Evolutionary conservation across 1,140 invertebrate genomes (phyloP).

Genomic region (Nixonia krombeini): DNA sequence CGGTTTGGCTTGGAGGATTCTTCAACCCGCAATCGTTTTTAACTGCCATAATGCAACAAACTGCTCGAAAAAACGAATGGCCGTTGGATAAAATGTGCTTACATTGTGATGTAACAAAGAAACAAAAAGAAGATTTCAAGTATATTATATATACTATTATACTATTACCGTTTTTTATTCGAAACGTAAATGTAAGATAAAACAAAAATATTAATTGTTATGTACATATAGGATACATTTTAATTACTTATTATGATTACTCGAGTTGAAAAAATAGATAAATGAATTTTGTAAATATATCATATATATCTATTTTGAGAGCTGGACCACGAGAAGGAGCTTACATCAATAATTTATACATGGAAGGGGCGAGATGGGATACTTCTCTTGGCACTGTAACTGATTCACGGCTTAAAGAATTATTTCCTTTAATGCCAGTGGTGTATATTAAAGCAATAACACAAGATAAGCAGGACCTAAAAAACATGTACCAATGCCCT

Average conservation of each 20-base stretch:
- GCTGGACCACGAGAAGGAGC: slow-evolving; percentile 90
- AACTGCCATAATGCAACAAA: slow-evolving; percentile 97
- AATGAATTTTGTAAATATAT: no score
- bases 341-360: slow-evolving; percentile 89
- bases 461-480: slow-evolving; percentile 89
- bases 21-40: slow-evolving; percentile 98
- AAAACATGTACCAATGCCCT: slow-evolving; percentile 93
- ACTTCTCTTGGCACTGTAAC: slow-evolving; percentile 80
- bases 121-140: slow-evolving; percentile 87
- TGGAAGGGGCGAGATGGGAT: slow-evolving; percentile 97
- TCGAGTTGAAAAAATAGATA: no score
- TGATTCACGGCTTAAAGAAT: slow-evolving; percentile 90
- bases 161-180: slow-evolving; percentile 11
- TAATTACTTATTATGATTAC: no score
- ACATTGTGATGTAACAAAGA: slow-evolving; percentile 95
- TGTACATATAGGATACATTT: no score
- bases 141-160: slow-evolving; percentile 56
- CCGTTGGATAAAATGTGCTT: slow-evolving; percentile 96
- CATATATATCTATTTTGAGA: slow-evolving; percentile 56
- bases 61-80: slow-evolving; percentile 95
- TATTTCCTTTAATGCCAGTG: slow-evolving; percentile 93
- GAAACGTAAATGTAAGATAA: slow-evolving; percentile 11
- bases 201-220: no score
- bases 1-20: slow-evolving; percentile 94
- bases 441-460: slow-evolving; percentile 89